These are phyloP conservation scores for Polyommatus iphigenia DNA, from an alignment of 2,888 invertebrate genomes.

Conservation along the genomic window DNA sequence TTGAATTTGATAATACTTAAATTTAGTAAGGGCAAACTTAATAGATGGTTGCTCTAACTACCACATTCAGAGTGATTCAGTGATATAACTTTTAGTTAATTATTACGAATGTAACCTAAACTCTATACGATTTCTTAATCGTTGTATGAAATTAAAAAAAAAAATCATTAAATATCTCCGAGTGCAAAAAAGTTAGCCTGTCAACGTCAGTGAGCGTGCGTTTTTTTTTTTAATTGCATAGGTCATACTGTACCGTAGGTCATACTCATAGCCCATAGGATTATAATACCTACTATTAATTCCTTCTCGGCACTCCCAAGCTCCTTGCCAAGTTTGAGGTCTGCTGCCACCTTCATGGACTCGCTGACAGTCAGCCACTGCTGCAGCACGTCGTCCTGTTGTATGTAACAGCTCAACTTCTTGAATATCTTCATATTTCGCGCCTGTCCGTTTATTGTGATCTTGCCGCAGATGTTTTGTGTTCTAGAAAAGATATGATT, in stretches of 20 bases:
- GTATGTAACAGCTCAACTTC: slow-evolving; percentile 89
- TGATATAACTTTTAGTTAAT: no score
- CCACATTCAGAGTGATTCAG: no score
- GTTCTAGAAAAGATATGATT: slow-evolving; percentile 57
- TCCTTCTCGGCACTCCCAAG: slow-evolving; percentile 80
- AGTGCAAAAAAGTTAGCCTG: not conserved
- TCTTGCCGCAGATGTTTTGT: slow-evolving; percentile 83
- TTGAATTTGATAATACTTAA: not conserved
- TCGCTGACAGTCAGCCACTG: slow-evolving; percentile 86
- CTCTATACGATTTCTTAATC: no score
- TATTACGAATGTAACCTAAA: no score
- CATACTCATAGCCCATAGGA: no score
- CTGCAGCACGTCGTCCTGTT: slow-evolving; percentile 88
- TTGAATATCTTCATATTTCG: slow-evolving; percentile 85
- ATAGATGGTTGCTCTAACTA: no score
- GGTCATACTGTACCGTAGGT: no score
- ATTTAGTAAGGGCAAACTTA: no score
- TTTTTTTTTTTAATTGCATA: not conserved
- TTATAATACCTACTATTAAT: slow-evolving; percentile 77
- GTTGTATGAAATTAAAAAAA: no score
- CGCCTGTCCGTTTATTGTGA: slow-evolving; percentile 84
- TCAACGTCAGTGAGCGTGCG: not conserved
- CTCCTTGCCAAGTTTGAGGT: slow-evolving; percentile 84
- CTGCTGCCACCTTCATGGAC: slow-evolving; percentile 86
- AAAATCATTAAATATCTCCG: no score